A percentile compares a stretch with the other conserved stretches of the same genome.
Conservation (phyloP, 2,888 invertebrate genomes). For the Phorcus lineatus region DNA sequence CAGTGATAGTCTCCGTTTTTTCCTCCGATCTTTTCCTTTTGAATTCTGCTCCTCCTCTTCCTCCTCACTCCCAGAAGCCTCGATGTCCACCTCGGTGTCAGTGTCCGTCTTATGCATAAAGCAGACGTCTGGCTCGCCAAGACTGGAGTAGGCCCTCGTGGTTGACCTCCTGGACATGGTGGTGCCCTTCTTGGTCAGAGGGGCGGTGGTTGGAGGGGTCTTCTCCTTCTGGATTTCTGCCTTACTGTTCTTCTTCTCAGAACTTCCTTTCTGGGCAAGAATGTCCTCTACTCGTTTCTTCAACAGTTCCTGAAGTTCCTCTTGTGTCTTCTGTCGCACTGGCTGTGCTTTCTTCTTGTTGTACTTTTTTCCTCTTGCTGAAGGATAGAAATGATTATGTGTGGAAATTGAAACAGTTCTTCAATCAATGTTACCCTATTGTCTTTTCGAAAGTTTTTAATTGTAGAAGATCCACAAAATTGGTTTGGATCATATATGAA, state of each 20-base stretch:
- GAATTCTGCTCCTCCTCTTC: neutral
- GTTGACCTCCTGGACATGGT: neutral
- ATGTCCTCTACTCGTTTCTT: neutral
- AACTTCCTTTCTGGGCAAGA: neutral
- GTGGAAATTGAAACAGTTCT: no score
- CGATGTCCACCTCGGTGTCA: constrained; percentile 10
- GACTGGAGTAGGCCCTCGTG: neutral
- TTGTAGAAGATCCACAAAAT: no score
- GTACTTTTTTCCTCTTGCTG: neutral
- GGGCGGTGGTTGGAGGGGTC: no score
- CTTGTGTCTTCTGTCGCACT: neutral
- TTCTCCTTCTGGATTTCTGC: no score
- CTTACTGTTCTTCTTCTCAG: no score
- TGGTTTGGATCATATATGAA: no score
- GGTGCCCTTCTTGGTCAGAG: no score
- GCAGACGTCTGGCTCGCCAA: neutral
- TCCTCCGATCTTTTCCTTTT: neutral
- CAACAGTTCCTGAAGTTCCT: neutral
- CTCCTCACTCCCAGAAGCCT: constrained; percentile 8
- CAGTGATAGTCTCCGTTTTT: neutral
- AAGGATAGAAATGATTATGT: neutral
- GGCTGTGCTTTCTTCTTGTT: neutral
- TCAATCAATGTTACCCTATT: no score
- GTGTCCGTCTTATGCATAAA: constrained; percentile 8
- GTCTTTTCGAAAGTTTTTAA: no score